Evolutionary conservation across 2,888 invertebrate species (phyloP).

Genomic region (Meiosimyza platycephala): DNA sequence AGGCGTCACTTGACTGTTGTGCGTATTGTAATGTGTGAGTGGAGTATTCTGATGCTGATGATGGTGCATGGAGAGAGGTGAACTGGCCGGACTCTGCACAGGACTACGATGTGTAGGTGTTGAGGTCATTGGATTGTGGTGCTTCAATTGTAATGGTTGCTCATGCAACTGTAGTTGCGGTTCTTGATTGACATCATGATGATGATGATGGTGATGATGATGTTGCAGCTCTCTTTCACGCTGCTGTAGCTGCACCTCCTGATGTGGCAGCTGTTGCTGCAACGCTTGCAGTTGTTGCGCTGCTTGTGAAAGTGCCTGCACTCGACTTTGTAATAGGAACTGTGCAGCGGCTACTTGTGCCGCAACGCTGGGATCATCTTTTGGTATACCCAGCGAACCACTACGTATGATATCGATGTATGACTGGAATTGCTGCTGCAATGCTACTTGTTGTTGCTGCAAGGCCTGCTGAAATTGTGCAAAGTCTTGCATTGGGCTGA

Average conservation of each 20-base stretch:
- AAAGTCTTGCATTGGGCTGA: slow-evolving; percentile 57
- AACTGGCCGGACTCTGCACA: slow-evolving; percentile 63
- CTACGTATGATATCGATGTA: slow-evolving; percentile 65
- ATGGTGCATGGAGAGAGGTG: slow-evolving; percentile 55
- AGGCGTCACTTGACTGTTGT: slow-evolving; percentile 65
- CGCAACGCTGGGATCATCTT: slow-evolving; percentile 61
- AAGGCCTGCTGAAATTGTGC: slow-evolving; percentile 62
- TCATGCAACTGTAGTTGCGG: slow-evolving; percentile 38
- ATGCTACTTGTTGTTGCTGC: slow-evolving; percentile 64
- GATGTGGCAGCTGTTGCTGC: slow-evolving; percentile 48
- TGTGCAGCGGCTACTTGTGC: slow-evolving; percentile 71
- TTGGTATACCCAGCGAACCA: slow-evolving; percentile 56
- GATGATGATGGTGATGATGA: slow-evolving; percentile 32
- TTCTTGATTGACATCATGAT: slow-evolving; percentile 37
- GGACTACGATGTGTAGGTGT: slow-evolving; percentile 64
- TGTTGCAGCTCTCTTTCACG: slow-evolving; percentile 36
- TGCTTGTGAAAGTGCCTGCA: slow-evolving; percentile 84
- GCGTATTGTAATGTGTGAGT: neutral
- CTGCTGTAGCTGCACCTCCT: slow-evolving; percentile 42
- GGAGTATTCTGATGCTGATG: slow-evolving; percentile 37
- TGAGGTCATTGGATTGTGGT: slow-evolving; percentile 57
- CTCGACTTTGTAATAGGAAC: slow-evolving; percentile 79
- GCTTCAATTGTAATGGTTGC: slow-evolving; percentile 31
- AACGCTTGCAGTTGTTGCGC: slow-evolving; percentile 84
- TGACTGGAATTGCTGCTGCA: slow-evolving; percentile 66